Percentiles rank a stretch among this genome's conserved stretches.
Evolutionary conservation across 1,140 invertebrate species (phyloP).

Genomic region (Metaphire vulgaris): DNA sequence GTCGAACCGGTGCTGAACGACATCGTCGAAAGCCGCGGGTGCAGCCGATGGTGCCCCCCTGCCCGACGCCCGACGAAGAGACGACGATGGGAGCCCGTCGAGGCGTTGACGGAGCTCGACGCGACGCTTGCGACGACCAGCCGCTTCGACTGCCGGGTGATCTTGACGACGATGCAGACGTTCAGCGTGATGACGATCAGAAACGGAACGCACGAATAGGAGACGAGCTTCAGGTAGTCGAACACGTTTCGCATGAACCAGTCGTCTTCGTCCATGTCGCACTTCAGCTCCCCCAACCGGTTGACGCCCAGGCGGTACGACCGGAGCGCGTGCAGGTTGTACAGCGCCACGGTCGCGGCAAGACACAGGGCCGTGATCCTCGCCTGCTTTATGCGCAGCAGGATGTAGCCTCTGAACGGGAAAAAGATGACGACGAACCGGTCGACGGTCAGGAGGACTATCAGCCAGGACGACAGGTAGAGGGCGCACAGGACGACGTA

Average conservation of each 20-base stretch:
- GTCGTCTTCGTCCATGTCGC: background rate
- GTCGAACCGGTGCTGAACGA: background rate
- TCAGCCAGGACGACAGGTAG: constrained; percentile 24
- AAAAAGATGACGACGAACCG: constrained; percentile 24
- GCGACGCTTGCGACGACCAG: too few species aligned
- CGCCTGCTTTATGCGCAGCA: constrained; percentile 1
- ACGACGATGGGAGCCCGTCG: too few species aligned
- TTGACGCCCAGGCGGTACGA: background rate
- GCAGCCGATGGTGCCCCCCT: too few species aligned
- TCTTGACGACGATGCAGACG: background rate
- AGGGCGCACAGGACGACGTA: constrained; percentile 10
- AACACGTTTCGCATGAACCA: background rate
- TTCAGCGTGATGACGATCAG: background rate
- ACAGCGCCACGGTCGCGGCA: background rate
- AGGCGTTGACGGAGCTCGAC: too few species aligned
- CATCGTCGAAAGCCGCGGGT: too few species aligned
- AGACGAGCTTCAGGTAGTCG: background rate
- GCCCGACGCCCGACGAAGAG: too few species aligned
- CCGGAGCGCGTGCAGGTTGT: constrained; percentile 10
- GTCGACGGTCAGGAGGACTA: constrained; percentile 22
- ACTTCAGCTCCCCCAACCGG: background rate
- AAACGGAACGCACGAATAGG: background rate
- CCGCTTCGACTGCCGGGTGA: too few species aligned
- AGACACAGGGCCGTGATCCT: constrained; percentile 7
- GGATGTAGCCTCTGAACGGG: constrained; percentile 15